These are phyloP conservation scores for Cassiopea xamachana DNA, from an alignment of 30 jellyfish, hydroid and myxozoan species.

Conservation along the genomic window DNA sequence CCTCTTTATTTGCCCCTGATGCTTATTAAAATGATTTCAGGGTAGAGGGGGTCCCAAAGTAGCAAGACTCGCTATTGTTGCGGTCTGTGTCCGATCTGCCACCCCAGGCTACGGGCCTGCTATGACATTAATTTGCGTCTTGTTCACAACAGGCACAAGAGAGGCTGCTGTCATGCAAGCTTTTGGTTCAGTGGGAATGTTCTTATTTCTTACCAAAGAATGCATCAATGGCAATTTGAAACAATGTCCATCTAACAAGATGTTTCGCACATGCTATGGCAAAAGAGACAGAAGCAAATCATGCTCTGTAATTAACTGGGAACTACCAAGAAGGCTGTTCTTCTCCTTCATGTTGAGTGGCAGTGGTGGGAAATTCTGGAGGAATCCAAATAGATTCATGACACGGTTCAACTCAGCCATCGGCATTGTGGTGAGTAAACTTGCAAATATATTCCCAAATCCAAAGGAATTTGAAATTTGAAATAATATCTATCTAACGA, in stretches of 20 bases:
- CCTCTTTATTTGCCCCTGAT: too few species aligned
- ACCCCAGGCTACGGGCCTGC: too few species aligned
- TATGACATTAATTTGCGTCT: too few species aligned
- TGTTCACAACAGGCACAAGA: slow-evolving; percentile 49
- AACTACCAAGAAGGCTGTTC: slow-evolving; percentile 45
- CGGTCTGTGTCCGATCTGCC: too few species aligned
- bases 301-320: slow-evolving; percentile 71
- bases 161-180: slow-evolving; percentile 87
- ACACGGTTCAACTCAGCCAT: slow-evolving; percentile 48
- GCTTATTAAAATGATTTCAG: too few species aligned
- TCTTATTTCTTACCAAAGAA: slow-evolving; percentile 44
- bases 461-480: background rate
- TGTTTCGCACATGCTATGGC: slow-evolving; percentile 57
- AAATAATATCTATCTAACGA: slow-evolving; percentile 39
- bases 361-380: slow-evolving; percentile 56
- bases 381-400: slow-evolving; percentile 55
- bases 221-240: slow-evolving; percentile 58
- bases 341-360: slow-evolving; percentile 53
- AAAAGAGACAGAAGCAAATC: slow-evolving; percentile 21
- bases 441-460: too few species aligned
- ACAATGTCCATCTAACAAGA: slow-evolving; percentile 49
- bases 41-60: too few species aligned
- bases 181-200: slow-evolving; percentile 77
- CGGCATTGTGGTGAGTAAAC: slow-evolving; percentile 66
- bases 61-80: too few species aligned